Percentiles rank a stretch among this genome's conserved stretches.
Evolutionary conservation across 2,113 vertebrate genomes (phyloP).

Genomic region (Budorcas taxicolor): DNA sequence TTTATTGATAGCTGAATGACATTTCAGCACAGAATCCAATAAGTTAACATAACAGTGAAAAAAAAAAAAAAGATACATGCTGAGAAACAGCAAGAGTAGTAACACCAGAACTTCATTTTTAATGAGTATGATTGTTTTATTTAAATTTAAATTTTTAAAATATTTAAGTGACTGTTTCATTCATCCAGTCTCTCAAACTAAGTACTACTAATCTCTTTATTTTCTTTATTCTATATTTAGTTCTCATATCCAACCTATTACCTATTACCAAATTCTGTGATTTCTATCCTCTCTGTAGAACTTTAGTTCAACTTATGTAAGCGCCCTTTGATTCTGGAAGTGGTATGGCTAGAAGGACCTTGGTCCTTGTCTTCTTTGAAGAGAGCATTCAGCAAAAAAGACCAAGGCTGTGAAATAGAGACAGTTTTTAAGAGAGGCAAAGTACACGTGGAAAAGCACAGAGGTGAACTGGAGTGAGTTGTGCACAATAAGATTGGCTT

Average conservation of each 20-base stretch:
- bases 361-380: neutral
- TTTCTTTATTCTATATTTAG: neutral
- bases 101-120: neutral
- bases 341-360: neutral
- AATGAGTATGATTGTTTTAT: neutral
- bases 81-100: neutral
- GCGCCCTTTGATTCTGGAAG: neutral
- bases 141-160: neutral
- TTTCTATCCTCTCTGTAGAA: neutral
- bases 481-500: neutral
- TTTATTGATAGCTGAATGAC: neutral
- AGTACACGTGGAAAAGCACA: neutral
- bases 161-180: neutral
- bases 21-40: neutral
- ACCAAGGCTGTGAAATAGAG: neutral
- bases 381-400: neutral
- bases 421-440: neutral
- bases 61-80: neutral
- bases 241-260: neutral
- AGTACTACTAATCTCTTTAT: neutral
- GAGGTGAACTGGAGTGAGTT: neutral
- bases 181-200: neutral
- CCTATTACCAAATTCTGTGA: neutral
- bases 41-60: neutral
- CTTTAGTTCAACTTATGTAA: neutral